These are phyloP conservation scores for Yoshiicerus persimilis DNA, from an alignment of 1,140 invertebrate genomes.

Conservation along the genomic window DNA sequence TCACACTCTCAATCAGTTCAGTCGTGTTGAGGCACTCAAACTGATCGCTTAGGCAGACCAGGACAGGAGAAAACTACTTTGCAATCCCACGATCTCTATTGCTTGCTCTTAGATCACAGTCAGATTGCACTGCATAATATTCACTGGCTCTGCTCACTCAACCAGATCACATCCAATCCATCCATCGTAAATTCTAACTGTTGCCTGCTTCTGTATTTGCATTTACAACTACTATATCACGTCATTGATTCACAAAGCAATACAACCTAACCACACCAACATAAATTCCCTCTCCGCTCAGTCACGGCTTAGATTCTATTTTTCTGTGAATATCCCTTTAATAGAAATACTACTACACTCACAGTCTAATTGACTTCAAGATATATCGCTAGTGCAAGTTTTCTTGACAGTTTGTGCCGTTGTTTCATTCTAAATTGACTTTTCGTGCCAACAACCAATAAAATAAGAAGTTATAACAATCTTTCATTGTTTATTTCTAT, in stretches of 20 bases:
- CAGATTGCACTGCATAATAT: neutral
- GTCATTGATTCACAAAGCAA: neutral
- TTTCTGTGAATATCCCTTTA: neutral
- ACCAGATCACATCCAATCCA: neutral
- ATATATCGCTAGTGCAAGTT: neutral
- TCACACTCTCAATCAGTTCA: conserved; percentile 6
- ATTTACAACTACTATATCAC: neutral
- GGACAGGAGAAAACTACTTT: neutral
- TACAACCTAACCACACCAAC: neutral
- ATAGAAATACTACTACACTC: neutral
- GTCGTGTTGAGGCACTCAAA: conserved; percentile 2
- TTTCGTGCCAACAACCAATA: neutral
- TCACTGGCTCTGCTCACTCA: neutral
- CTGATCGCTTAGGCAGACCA: neutral
- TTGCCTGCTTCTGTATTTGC: neutral
- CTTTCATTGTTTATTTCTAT: neutral
- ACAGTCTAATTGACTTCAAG: neutral
- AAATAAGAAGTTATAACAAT: neutral
- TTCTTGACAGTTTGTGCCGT: neutral
- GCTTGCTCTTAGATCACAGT: neutral
- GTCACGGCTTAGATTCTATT: too few relatives aligned
- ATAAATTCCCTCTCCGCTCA: neutral
- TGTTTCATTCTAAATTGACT: neutral
- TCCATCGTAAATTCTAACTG: neutral
- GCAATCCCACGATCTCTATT: neutral